phyloP scores from a whole-genome alignment of 2,113 vertebrate genomes.

The Benitochromis conjunctus region DNA sequence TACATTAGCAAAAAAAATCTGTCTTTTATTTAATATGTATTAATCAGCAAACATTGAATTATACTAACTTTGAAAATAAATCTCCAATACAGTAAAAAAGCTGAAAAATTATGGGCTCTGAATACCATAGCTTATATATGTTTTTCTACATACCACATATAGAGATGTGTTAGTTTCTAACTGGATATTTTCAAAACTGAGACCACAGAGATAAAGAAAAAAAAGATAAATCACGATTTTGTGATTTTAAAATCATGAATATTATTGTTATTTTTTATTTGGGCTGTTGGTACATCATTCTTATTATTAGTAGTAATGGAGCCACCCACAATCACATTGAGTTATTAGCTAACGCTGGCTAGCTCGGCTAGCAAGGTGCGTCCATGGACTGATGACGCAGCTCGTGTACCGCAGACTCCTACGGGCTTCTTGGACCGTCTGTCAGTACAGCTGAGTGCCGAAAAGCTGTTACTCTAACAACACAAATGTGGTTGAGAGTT shows the following conservation, averaged over 20 bases:
- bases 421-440: not conserved
- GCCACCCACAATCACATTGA: not conserved
- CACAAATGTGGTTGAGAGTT: not conserved
- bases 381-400: not conserved
- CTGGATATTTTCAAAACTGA: no score
- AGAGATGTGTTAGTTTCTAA: accelerated
- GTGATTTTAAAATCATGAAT: not conserved
- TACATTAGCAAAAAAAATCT: not conserved
- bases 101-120: accelerated
- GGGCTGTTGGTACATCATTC: no score
- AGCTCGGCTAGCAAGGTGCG: not conserved
- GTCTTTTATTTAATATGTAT: not conserved
- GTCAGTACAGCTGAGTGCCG: not conserved
- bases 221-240: not conserved
- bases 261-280: not conserved
- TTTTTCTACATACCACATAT: not conserved
- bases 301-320: accelerated
- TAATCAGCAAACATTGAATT: not conserved
- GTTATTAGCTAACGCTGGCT: not conserved
- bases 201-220: no score
- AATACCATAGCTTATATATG: no score
- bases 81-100: not conserved
- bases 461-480: accelerated
- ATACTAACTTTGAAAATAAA: not conserved
- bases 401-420: not conserved